phyloP scores from a whole-genome alignment of 1,140 invertebrate genomes.

The Manduca sexta region DNA sequence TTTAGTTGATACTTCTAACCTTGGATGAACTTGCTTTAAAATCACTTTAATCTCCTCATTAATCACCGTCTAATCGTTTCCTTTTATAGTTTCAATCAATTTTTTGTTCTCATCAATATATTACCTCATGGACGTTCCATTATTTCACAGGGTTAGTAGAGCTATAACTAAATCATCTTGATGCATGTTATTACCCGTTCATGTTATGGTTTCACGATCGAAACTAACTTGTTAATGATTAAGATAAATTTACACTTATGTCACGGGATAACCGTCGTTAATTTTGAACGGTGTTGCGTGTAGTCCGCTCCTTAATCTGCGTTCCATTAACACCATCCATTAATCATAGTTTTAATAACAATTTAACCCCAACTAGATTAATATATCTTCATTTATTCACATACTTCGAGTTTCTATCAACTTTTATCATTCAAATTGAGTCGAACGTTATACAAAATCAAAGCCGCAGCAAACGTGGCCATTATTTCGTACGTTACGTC shows the following conservation, averaged over 20 bases:
- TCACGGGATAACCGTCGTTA: conserved; percentile 46
- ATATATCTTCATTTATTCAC: conserved; percentile 69
- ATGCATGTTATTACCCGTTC: conserved; percentile 12
- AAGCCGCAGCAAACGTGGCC: conserved; percentile 44
- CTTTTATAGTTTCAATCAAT: too few relatives aligned
- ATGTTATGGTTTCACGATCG: conserved; percentile 27
- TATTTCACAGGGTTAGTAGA: too few relatives aligned
- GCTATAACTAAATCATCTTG: conserved; percentile 12
- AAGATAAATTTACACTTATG: conserved; percentile 61
- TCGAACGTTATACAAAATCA: conserved; percentile 38
- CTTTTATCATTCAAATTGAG: conserved; percentile 67
- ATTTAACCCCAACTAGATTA: conserved; percentile 69
- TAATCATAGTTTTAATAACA: conserved; percentile 73
- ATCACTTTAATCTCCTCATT: not conserved
- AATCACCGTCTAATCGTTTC: too few relatives aligned
- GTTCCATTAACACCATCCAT: conserved; percentile 62
- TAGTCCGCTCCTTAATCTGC: conserved; percentile 58
- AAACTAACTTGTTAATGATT: conserved; percentile 57
- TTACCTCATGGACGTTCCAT: too few relatives aligned
- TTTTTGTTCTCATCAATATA: too few relatives aligned
- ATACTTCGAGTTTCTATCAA: conserved; percentile 37
- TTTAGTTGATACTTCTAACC: too few relatives aligned
- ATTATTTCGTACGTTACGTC: conserved; percentile 24
- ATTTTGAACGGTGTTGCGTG: conserved; percentile 54
- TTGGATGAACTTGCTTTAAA: too few relatives aligned